Conservation (phyloP, 2,113 vertebrate genomes). For the Heterocephalus glaber region DNA sequence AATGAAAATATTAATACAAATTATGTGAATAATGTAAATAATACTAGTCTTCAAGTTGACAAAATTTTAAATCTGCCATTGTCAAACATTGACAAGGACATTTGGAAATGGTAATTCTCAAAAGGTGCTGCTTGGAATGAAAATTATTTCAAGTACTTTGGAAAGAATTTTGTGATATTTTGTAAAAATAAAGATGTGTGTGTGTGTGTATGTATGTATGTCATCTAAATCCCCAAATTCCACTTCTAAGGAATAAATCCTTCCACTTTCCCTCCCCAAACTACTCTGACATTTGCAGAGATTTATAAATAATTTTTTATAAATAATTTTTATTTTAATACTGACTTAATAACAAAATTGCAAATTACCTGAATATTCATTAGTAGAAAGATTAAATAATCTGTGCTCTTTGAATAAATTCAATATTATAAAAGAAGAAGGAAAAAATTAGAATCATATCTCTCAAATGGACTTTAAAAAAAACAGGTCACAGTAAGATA, state of each 20-base stretch:
- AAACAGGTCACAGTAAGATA: neutral
- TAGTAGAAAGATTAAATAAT: neutral
- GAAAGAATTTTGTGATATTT: neutral
- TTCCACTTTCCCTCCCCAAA: fast-evolving
- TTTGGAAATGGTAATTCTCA: neutral
- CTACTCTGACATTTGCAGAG: neutral
- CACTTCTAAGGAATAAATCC: neutral
- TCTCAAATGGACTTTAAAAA: neutral
- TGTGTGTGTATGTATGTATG: neutral
- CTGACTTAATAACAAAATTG: neutral
- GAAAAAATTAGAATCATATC: neutral
- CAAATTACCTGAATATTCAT: neutral
- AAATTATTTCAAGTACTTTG: neutral
- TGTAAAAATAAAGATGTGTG: neutral
- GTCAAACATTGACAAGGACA: neutral
- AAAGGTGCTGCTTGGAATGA: neutral
- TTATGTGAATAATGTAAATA: neutral
- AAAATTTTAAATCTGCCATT: constrained; percentile 8
- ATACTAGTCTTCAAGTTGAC: neutral
- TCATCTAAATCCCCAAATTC: neutral
- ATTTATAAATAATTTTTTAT: no score
- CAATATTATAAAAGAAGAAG: neutral
- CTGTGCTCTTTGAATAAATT: neutral
- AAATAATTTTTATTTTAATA: neutral
- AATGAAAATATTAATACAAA: neutral